A percentile compares a stretch with the other conserved stretches of the same genome.
These are phyloP conservation scores for Mesodorylaimus sp. DNA, from an alignment of 2,888 invertebrate genomes.

Conservation along the genomic window DNA sequence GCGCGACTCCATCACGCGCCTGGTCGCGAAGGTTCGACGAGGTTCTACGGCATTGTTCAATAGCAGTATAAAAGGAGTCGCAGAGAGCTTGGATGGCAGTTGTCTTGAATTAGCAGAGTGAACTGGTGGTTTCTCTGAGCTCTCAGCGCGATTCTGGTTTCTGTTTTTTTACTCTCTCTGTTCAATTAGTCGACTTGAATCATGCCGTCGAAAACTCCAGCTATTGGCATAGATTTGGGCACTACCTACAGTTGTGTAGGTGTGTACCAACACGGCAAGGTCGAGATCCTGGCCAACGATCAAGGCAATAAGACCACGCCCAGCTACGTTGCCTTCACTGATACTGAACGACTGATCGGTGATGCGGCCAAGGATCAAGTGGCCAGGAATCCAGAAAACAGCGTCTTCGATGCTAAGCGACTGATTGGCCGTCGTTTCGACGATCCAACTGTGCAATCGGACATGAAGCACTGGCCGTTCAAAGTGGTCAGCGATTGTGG, in stretches of 20 bases:
- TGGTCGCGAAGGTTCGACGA: no score
- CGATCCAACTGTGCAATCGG: slow-evolving; percentile 31
- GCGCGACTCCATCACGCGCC: no score
- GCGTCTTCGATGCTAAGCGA: slow-evolving; percentile 36
- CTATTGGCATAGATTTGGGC: slow-evolving; percentile 29
- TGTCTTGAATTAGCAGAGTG: no score
- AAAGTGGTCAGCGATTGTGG: slow-evolving; percentile 27
- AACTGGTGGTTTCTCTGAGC: no score
- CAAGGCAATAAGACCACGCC: slow-evolving; percentile 53
- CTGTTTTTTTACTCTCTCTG: no score
- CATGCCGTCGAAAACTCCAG: slow-evolving; percentile 14
- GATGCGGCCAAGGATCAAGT: slow-evolving; percentile 37
- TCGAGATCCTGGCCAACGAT: slow-evolving; percentile 39
- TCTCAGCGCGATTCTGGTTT: no score
- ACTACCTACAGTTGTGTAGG: no score
- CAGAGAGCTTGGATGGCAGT: no score
- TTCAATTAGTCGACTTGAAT: no score
- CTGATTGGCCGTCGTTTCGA: slow-evolving; percentile 37
- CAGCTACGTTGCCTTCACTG: slow-evolving; percentile 53
- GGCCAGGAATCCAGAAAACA: slow-evolving; percentile 59
- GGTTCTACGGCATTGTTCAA: no score
- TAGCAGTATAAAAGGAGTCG: no score
- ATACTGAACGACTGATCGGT: slow-evolving; percentile 36
- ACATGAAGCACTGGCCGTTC: slow-evolving; percentile 33
- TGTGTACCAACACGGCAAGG: slow-evolving; percentile 34